Evolutionary conservation across 2,113 vertebrate genomes (phyloP).

Genomic region (Mormyrus iriodes): DNA sequence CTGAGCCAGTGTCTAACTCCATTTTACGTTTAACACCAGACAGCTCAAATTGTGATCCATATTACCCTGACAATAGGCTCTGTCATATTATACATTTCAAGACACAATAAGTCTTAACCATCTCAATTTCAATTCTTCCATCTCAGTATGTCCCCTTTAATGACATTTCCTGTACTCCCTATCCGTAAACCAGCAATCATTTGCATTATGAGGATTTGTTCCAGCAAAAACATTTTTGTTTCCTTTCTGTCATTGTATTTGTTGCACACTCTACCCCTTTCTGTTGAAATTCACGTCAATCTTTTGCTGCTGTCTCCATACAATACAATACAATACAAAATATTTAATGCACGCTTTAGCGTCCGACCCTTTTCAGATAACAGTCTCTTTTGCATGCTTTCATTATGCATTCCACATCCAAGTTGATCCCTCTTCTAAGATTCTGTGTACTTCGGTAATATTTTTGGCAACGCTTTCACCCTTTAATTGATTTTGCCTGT

Average conservation of each 20-base stretch:
- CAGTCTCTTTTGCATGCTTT: background rate
- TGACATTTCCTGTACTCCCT: background rate
- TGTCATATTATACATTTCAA: background rate
- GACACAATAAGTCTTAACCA: background rate
- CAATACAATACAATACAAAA: background rate
- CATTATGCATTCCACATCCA: background rate
- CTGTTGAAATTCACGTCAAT: background rate
- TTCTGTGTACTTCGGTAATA: background rate
- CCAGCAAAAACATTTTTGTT: background rate
- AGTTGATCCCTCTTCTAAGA: background rate
- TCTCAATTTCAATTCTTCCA: background rate
- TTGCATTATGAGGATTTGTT: background rate
- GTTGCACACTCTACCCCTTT: background rate
- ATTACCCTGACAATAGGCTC: background rate
- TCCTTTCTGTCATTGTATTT: background rate
- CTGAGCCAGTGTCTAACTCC: background rate
- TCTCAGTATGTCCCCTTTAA: background rate
- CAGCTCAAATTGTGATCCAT: background rate
- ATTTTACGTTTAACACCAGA: background rate
- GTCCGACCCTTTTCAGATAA: background rate
- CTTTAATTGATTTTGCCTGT: background rate
- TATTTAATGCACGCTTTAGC: background rate
- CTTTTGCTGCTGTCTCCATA: background rate
- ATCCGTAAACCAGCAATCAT: background rate
- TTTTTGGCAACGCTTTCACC: background rate